Base-by-base conservation (phyloP, 2,888 invertebrate genomes). In the Metallyticus violacea region DNA sequence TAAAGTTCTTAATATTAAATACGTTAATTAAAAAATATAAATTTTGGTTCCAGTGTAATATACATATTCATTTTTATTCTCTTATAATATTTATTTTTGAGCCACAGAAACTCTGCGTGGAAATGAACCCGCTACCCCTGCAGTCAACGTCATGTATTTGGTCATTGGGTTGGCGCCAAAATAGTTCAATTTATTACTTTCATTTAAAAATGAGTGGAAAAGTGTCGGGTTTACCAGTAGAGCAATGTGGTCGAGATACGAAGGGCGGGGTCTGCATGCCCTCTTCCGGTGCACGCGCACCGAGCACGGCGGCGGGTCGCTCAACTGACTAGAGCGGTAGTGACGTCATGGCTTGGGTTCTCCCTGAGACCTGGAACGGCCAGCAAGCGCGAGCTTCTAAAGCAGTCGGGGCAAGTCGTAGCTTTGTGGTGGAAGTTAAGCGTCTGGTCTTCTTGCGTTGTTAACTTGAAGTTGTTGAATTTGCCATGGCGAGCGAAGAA, bases 401-500 rank as follows among this genome's bases (percentile, higher is more conserved):
- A 78, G 27, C 80, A 30, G 30, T 30, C 25, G 30, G 25, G 40
- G 25, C 30, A 30, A 40, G 29, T n/a, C 29, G 81, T 40, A 30
- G 40, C 22, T 78, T 78, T 81, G 79, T 79, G 79, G 79, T 26
- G 79, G 81, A 81, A 29, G 15, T 30, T 15, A 30, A 27, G 85
- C n/a, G 26, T 30, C 29, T 26, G 2, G 25, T 3, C 22, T 22
- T 26, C 7, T 77, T n/a, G n/a, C n/a, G n/a, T n/a, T n/a, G n/a
- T n/a, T n/a, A n/a, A 26, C 5, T 28, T 81, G 27, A 27, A 29
- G 78, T 30, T n/a, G 77, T 28, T 77, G 30, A 30, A 29, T 28
- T 30, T 26, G 81, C 77, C 27, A 96, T 97, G 96, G 95, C 96
- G 90, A 95, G 96, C 90, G 96, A 96, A 94, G 95, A 94, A 91